phyloP scores from a whole-genome alignment of 2,888 invertebrate genomes.

The Diachrysia chrysitis region DNA sequence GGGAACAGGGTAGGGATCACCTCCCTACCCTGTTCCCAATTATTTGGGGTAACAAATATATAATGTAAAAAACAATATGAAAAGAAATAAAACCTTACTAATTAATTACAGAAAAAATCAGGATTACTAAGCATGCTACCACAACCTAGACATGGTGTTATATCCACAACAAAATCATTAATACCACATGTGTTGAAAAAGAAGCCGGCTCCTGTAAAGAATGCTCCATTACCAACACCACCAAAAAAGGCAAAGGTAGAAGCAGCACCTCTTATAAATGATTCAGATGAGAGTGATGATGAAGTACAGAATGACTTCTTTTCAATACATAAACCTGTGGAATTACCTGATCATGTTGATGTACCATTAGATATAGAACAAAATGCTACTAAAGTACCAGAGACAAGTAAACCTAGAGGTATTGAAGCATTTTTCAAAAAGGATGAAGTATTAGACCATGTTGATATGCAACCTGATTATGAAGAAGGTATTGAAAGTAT shows the following conservation, averaged over 20 bases:
- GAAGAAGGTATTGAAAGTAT: conserved; percentile 32
- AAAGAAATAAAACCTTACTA: background rate
- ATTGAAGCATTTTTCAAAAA: conserved; percentile 82
- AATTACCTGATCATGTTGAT: conserved; percentile 77
- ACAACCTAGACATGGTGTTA: conserved; percentile 89
- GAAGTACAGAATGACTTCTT: conserved; percentile 88
- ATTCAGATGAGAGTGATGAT: conserved; percentile 86
- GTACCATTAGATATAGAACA: conserved; percentile 73
- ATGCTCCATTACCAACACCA: conserved; percentile 62
- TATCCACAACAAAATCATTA: conserved; percentile 75
- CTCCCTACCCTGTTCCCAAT: too few species aligned
- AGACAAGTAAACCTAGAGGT: conserved; percentile 60
- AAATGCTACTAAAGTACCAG: conserved; percentile 29
- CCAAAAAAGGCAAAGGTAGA: conserved; percentile 67
- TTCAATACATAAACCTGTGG: conserved; percentile 85
- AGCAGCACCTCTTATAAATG: conserved; percentile 61
- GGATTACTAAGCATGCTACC: conserved; percentile 92
- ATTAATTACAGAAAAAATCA: conserved; percentile 88
- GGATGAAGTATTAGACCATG: conserved; percentile 56
- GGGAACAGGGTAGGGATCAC: too few species aligned
- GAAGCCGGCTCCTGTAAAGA: conserved; percentile 71
- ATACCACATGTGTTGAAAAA: conserved; percentile 85
- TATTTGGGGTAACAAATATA: too few species aligned
- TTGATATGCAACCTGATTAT: conserved; percentile 56
- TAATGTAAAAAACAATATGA: background rate